Evolutionary conservation across 2,113 vertebrate genomes (phyloP).

Genomic region (Grammomys surdaster): DNA sequence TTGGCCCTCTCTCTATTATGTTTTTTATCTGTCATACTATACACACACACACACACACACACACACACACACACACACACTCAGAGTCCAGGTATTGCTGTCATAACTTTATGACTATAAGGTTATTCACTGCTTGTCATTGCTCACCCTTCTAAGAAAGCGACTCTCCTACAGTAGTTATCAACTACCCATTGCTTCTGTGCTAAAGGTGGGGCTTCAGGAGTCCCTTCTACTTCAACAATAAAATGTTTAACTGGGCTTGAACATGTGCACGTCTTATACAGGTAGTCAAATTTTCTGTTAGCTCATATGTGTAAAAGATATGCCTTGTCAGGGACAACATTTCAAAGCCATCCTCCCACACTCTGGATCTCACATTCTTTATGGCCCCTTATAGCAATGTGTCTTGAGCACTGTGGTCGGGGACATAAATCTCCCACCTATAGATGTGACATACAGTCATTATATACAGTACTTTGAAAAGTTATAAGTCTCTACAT

Average conservation of each 20-base stretch:
- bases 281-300: background rate
- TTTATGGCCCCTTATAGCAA: background rate
- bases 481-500: background rate
- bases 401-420: background rate
- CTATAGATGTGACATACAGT: background rate
- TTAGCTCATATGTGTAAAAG: background rate
- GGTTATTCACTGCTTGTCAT: background rate
- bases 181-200: background rate
- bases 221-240: background rate
- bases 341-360: background rate
- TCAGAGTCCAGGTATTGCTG: background rate
- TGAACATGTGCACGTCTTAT: background rate
- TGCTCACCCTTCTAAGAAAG: background rate
- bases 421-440: background rate
- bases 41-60: background rate
- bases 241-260: background rate
- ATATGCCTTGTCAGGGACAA: background rate
- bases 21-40: background rate
- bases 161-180: background rate
- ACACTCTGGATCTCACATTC: background rate
- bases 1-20: background rate
- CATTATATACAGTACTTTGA: background rate
- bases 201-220: background rate
- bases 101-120: background rate
- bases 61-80: background rate